A percentile compares a stretch with the other conserved stretches of the same genome.
Evolutionary conservation across 30 jellyfish, hydroid and myxozoan genomes (phyloP).

Genomic region (Cassiopea xamachana): DNA sequence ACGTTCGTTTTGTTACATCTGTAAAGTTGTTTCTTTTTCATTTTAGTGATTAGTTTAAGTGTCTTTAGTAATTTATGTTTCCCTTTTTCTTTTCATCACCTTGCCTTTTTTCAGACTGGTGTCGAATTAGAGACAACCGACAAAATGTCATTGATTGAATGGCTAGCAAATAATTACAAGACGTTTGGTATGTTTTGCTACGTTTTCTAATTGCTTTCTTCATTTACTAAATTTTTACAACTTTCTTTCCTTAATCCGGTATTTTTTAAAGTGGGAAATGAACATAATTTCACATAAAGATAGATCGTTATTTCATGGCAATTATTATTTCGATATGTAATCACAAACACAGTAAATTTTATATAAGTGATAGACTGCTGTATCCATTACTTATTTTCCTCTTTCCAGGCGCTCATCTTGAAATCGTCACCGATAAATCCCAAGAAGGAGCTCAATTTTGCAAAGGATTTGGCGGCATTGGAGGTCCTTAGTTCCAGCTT

Average conservation of each 20-base stretch:
- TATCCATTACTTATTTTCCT: too few species aligned
- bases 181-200: conserved; percentile 80
- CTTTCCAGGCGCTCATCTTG: conserved; percentile 91
- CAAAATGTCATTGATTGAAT: conserved; percentile 93
- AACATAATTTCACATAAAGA: too few species aligned
- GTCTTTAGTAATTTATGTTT: neutral
- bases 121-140: conserved; percentile 93
- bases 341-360: too few species aligned
- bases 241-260: too few species aligned
- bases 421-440: conserved; percentile 96
- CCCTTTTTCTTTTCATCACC: neutral
- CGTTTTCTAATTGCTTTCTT: neutral
- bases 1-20: too few species aligned
- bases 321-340: too few species aligned
- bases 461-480: conserved; percentile 98
- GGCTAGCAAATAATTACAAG: conserved; percentile 98
- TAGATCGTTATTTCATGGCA: too few species aligned
- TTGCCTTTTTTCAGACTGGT: conserved; percentile 71
- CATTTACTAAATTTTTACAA: neutral
- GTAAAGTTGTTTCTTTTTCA: too few species aligned
- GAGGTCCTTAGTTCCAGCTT: conserved; percentile 71
- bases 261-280: too few species aligned
- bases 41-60: neutral
- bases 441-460: conserved; percentile 99
- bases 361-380: too few species aligned